Conservation (phyloP, 1,140 invertebrate genomes). For the Chlorops oryzae region DNA sequence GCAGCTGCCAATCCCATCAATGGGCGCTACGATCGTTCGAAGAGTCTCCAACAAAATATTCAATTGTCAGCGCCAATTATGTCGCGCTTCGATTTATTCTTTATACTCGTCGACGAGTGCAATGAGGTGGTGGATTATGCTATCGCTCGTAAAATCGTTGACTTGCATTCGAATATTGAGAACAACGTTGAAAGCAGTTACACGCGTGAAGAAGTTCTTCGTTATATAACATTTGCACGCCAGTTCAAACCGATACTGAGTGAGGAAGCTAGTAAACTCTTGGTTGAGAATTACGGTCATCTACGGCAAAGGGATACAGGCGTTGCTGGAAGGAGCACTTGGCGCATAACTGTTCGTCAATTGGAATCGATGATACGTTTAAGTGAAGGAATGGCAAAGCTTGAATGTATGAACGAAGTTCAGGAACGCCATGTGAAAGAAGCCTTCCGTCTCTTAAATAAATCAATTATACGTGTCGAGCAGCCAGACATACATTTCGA, state of each 20-base stretch:
- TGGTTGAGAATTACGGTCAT: slow-evolving; percentile 86
- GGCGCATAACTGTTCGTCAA: slow-evolving; percentile 98
- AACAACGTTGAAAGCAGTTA: slow-evolving; percentile 75
- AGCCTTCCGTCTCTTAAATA: slow-evolving; percentile 89
- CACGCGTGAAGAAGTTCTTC: slow-evolving; percentile 76
- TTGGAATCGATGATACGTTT: slow-evolving; percentile 95
- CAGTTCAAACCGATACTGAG: slow-evolving; percentile 92
- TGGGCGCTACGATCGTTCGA: slow-evolving; percentile 92
- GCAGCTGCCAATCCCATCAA: slow-evolving; percentile 97
- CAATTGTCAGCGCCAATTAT: slow-evolving; percentile 93
- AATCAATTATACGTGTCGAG: slow-evolving; percentile 96
- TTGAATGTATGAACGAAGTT: slow-evolving; percentile 90
- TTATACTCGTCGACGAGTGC: slow-evolving; percentile 93
- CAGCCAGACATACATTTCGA: slow-evolving; percentile 95
- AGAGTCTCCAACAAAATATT: slow-evolving; percentile 94
- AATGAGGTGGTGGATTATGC: slow-evolving; percentile 93
- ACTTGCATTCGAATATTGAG: slow-evolving; percentile 80
- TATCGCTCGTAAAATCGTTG: slow-evolving; percentile 92
- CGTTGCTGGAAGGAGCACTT: slow-evolving; percentile 67
- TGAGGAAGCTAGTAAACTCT: slow-evolving; percentile 72
- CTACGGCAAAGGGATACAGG: slow-evolving; percentile 78
- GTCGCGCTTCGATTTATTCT: slow-evolving; percentile 99
- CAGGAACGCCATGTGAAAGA: slow-evolving; percentile 84
- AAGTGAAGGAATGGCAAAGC: slow-evolving; percentile 91
- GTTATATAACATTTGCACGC: slow-evolving; percentile 94